These are phyloP conservation scores for Cephalopholis sonnerati DNA, from an alignment of 2,113 vertebrate species.

Conservation along the genomic window DNA sequence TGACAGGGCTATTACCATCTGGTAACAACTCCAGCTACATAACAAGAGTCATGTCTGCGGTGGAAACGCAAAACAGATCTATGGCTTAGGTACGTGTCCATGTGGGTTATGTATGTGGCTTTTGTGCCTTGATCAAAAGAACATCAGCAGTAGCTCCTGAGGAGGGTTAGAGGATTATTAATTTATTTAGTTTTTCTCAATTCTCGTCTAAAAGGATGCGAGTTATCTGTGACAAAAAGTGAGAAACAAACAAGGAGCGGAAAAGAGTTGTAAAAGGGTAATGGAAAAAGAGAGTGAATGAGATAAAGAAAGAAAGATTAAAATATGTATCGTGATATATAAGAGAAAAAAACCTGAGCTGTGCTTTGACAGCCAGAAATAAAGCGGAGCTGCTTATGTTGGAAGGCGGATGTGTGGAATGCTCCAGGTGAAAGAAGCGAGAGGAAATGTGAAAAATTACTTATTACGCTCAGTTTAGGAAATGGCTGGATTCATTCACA, in stretches of 20 bases:
- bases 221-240: background rate
- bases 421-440: constrained; percentile 74
- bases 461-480: constrained; percentile 72
- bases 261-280: background rate
- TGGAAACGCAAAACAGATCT: too few species aligned
- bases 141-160: background rate
- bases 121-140: constrained; percentile 29
- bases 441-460: constrained; percentile 81
- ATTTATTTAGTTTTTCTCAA: constrained; percentile 3
- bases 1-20: too few species aligned
- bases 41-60: too few species aligned
- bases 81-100: too few species aligned
- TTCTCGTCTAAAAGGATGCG: background rate
- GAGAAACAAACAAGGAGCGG: background rate
- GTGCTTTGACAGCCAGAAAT: constrained; percentile 67
- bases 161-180: background rate
- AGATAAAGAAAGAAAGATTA: constrained; percentile 17
- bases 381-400: constrained; percentile 78
- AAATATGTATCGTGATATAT: constrained; percentile 29
- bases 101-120: too few species aligned
- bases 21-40: too few species aligned
- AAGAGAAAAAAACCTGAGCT: constrained; percentile 29
- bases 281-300: constrained; percentile 10
- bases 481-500: constrained; percentile 58
- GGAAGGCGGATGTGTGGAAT: constrained; percentile 55